phyloP scores from a whole-genome alignment of 2,888 invertebrate genomes.

The Diplazon laetatorius region DNA sequence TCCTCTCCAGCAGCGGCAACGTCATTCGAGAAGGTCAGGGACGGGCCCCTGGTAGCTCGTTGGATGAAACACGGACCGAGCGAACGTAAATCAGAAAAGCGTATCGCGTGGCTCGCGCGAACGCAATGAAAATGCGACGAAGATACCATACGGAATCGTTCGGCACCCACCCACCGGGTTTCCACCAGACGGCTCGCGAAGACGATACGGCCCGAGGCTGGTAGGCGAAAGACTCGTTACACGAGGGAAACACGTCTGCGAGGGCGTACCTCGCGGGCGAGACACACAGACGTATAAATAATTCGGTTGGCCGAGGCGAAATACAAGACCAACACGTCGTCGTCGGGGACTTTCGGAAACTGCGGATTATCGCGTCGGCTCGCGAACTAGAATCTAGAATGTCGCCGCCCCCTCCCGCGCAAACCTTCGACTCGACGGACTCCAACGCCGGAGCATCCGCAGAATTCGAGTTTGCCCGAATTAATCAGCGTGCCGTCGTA shows the following conservation, averaged over 20 bases:
- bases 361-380: constrained; percentile 68
- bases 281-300: constrained; percentile 69
- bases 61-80: constrained; percentile 55
- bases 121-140: constrained; percentile 49
- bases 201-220: constrained; percentile 4
- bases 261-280: constrained; percentile 52
- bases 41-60: constrained; percentile 28
- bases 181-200: constrained; percentile 48
- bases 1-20: constrained; percentile 11
- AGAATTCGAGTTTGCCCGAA: constrained; percentile 65
- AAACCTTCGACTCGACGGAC: constrained; percentile 22
- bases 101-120: constrained; percentile 46
- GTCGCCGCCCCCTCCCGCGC: constrained; percentile 23
- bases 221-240: no score
- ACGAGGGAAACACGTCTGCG: constrained; percentile 9
- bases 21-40: constrained; percentile 66
- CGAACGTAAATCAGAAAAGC: constrained; percentile 62
- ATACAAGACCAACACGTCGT: constrained; percentile 30
- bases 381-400: constrained; percentile 60
- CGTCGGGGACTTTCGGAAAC: constrained; percentile 64
- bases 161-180: constrained; percentile 65
- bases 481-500: constrained; percentile 69
- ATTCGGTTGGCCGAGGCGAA: constrained; percentile 53
- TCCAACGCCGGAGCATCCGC: constrained; percentile 62
- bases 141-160: constrained; percentile 59